Percentiles rank a stretch among this genome's conserved stretches.
Evolutionary conservation across 2,113 vertebrate genomes (phyloP).

Genomic region (Oryzias celebensis): DNA sequence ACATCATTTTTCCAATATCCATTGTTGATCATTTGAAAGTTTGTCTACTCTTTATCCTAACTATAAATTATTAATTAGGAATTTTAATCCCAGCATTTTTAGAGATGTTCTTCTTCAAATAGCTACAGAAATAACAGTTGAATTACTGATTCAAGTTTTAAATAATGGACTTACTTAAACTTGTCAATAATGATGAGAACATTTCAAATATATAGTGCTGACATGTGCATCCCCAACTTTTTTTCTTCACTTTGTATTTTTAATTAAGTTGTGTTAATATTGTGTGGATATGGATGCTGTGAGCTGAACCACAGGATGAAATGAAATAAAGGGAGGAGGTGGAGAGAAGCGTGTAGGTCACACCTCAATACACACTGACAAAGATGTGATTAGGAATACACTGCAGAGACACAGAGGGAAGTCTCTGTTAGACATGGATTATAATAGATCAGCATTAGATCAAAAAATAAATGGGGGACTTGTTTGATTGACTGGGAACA

Average conservation of each 20-base stretch:
- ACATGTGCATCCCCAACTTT: conserved; percentile 32
- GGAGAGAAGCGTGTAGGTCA: conserved; percentile 28
- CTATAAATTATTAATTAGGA: too few species aligned
- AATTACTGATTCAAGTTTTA: conserved; percentile 48
- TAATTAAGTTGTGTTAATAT: conserved; percentile 68
- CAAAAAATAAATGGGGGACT: neutral
- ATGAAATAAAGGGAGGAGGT: conserved; percentile 41
- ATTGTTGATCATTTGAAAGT: too few species aligned
- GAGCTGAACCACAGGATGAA: conserved; percentile 44
- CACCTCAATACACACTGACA: conserved; percentile 36
- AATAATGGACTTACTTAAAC: conserved; percentile 38
- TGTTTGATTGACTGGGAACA: neutral
- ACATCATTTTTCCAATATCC: too few species aligned
- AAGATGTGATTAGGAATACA: conserved; percentile 24
- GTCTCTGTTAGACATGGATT: conserved; percentile 16
- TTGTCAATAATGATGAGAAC: conserved; percentile 58
- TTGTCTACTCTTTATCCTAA: too few species aligned
- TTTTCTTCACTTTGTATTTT: conserved; percentile 61
- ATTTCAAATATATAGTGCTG: conserved; percentile 55
- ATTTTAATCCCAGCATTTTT: too few species aligned
- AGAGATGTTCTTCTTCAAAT: too few species aligned
- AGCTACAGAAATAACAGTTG: too few species aligned
- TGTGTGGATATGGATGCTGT: conserved; percentile 33
- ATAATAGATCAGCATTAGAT: conserved; percentile 5
- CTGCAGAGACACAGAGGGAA: conserved; percentile 2